Percentiles rank a stretch among this genome's conserved stretches.
These are phyloP conservation scores for Chrysomela aeneicollis DNA, from an alignment of 2,888 invertebrate species.

Conservation along the genomic window DNA sequence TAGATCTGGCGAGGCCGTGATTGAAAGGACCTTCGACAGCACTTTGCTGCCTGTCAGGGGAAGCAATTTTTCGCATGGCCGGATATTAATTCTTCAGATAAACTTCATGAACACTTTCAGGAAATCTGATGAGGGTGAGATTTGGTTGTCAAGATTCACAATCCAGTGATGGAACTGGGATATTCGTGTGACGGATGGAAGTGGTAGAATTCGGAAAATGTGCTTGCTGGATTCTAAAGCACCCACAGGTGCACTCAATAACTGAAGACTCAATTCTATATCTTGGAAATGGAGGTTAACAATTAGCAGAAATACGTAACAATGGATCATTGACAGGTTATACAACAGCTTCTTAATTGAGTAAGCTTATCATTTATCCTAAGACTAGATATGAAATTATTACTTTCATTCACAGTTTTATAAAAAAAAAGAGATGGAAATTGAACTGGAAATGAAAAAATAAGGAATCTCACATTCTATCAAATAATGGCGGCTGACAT, in stretches of 20 bases:
- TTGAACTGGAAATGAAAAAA: too few species aligned
- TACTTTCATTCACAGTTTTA: too few species aligned
- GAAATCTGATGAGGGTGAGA: constrained; percentile 31
- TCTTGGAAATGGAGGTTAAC: neutral
- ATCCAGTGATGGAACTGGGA: constrained; percentile 16
- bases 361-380: too few species aligned
- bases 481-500: too few species aligned
- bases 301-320: too few species aligned
- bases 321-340: too few species aligned
- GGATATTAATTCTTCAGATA: constrained; percentile 38
- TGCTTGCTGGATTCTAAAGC: neutral
- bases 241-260: neutral
- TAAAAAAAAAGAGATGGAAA: too few species aligned
- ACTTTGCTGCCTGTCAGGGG: constrained; percentile 36
- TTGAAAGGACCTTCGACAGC: constrained; percentile 40
- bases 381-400: too few species aligned
- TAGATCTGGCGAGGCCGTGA: constrained; percentile 36
- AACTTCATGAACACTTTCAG: constrained; percentile 33
- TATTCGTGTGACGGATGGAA: constrained; percentile 1
- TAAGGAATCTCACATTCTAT: too few species aligned
- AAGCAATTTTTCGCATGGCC: constrained; percentile 41
- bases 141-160: constrained; percentile 19
- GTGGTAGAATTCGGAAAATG: neutral
- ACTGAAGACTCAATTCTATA: neutral
- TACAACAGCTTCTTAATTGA: too few species aligned